These are phyloP conservation scores for Dorcus parallelipipedus DNA, from an alignment of 2,888 invertebrate species.

Conservation along the genomic window DNA sequence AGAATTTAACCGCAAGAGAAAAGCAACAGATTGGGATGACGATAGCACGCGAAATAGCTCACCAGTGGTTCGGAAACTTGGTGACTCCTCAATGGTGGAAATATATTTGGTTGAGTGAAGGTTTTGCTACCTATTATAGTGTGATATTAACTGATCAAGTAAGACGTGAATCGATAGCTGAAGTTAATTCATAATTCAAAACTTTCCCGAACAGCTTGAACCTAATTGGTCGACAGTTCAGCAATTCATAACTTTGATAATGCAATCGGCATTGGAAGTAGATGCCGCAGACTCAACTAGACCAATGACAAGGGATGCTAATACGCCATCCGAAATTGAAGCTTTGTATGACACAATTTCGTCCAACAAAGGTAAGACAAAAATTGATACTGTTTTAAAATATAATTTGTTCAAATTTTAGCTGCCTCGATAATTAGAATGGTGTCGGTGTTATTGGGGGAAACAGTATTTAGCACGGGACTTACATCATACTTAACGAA, in stretches of 20 bases:
- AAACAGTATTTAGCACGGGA: not conserved
- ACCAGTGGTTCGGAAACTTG: conserved; percentile 54
- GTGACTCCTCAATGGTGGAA: conserved; percentile 47
- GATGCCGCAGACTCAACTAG: conserved; percentile 52
- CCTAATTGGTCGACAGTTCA: conserved; percentile 49
- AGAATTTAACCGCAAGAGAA: conserved; percentile 14
- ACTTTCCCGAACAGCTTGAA: conserved; percentile 27
- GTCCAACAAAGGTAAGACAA: conserved; percentile 57
- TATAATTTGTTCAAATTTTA: not conserved
- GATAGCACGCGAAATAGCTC: conserved; percentile 56
- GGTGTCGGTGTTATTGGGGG: conserved; percentile 7
- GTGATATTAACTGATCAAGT: conserved; percentile 45
- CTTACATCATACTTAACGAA: conserved; percentile 1
- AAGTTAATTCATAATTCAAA: not conserved
- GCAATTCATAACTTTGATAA: conserved; percentile 45
- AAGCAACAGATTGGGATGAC: conserved; percentile 32
- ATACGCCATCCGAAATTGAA: conserved; percentile 52
- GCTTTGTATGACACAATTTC: conserved; percentile 58
- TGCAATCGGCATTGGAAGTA: conserved; percentile 40
- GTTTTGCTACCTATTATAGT: conserved; percentile 54
- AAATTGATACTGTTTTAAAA: too few species aligned
- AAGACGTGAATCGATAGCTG: conserved; percentile 5
- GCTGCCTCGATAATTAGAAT: conserved; percentile 14
- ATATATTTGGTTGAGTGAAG: conserved; percentile 50
- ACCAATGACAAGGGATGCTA: conserved; percentile 55